A percentile compares a stretch with the other conserved stretches of the same genome.
Evolutionary conservation across 2,888 invertebrate species (phyloP).

Genomic region (Andrena minutula): DNA sequence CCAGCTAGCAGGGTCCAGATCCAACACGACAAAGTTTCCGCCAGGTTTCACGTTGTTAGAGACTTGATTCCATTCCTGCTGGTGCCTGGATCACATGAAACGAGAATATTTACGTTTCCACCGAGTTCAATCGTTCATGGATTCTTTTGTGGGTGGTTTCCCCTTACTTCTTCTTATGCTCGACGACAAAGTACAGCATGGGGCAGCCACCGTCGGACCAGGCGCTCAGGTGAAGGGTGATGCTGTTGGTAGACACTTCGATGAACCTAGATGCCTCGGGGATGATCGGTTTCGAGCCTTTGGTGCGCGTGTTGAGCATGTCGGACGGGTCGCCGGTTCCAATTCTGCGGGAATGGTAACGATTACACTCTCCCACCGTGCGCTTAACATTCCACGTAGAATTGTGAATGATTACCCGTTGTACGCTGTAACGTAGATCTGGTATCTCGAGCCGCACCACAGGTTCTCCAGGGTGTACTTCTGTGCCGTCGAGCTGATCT

Average conservation of each 20-base stretch:
- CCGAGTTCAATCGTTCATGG: background rate
- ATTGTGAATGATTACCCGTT: slow-evolving; percentile 89
- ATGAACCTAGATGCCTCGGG: slow-evolving; percentile 96
- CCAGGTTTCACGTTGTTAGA: slow-evolving; percentile 97
- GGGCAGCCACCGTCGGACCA: slow-evolving; percentile 98
- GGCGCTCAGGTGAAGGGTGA: slow-evolving; percentile 95
- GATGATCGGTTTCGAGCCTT: slow-evolving; percentile 96
- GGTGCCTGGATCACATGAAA: slow-evolving; percentile 87
- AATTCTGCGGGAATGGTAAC: slow-evolving; percentile 87
- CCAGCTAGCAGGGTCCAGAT: slow-evolving; percentile 97
- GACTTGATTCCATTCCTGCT: slow-evolving; percentile 96
- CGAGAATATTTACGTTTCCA: slow-evolving; percentile 1
- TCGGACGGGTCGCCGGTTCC: slow-evolving; percentile 97
- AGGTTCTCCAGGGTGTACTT: slow-evolving; percentile 95
- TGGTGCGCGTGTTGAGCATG: slow-evolving; percentile 94
- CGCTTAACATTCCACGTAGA: background rate
- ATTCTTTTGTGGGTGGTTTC: background rate
- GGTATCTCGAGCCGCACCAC: slow-evolving; percentile 97
- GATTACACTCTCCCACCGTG: background rate
- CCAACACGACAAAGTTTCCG: slow-evolving; percentile 95
- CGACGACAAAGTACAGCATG: slow-evolving; percentile 97
- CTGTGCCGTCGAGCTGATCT: slow-evolving; percentile 91
- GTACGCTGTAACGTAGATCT: slow-evolving; percentile 96
- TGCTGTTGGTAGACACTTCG: slow-evolving; percentile 96
- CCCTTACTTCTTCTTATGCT: slow-evolving; percentile 95